Conservation (phyloP, 2,888 invertebrate genomes). For the Limenitis camilla region DNA sequence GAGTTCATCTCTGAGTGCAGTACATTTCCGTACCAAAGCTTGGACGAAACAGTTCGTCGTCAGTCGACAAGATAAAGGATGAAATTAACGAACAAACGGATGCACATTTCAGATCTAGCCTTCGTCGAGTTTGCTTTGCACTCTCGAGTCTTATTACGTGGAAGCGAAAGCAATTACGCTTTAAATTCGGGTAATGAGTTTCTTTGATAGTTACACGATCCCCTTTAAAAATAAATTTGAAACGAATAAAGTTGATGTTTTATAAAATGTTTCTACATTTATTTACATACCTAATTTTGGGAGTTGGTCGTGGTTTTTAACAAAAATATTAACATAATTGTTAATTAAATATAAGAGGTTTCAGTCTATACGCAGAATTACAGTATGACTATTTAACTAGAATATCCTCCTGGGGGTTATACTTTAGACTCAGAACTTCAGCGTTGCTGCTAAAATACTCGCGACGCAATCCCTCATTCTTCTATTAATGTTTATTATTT, state of each 20-base stretch:
- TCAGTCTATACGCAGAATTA: too few species aligned
- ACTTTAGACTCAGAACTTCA: too few species aligned
- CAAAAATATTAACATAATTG: too few species aligned
- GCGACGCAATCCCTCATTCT: too few species aligned
- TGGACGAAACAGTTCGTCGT: constrained; percentile 42
- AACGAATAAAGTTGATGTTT: neutral
- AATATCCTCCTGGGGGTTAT: too few species aligned
- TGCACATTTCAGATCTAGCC: constrained; percentile 27
- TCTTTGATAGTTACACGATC: constrained; percentile 1
- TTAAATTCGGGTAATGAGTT: constrained; percentile 7
- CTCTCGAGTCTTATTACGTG: constrained; percentile 15
- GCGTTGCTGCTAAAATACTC: too few species aligned
- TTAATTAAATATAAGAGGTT: too few species aligned
- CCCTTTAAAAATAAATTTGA: too few species aligned
- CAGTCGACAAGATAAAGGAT: constrained; percentile 38
- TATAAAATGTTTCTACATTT: neutral
- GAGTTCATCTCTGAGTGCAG: constrained; percentile 57
- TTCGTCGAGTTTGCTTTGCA: constrained; percentile 19
- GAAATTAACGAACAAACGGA: constrained; percentile 31
- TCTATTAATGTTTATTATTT: too few species aligned
- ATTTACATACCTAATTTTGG: neutral
- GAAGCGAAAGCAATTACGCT: constrained; percentile 9
- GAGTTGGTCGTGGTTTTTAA: too few species aligned
- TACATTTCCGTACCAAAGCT: constrained; percentile 58
- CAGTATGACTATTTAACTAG: too few species aligned